Conservation (phyloP, 2,888 invertebrate species). For the Rhagophthalmus giganteus region DNA sequence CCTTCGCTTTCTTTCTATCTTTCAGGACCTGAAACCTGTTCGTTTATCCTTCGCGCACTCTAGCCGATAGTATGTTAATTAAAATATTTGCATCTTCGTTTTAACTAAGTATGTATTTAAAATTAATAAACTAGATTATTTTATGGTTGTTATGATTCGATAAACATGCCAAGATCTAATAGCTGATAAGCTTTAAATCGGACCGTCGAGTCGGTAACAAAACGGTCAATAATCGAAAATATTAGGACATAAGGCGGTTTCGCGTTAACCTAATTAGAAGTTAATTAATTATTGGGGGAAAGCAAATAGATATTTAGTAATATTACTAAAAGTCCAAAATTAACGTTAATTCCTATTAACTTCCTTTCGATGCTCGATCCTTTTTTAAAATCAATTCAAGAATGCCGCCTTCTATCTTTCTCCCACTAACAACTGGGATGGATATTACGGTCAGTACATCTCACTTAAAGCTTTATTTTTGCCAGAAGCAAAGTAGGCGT, state of each 20-base stretch:
- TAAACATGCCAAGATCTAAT: too few relatives aligned
- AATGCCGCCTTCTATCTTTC: slow-evolving; percentile 10
- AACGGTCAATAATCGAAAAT: too few relatives aligned
- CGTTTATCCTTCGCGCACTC: slow-evolving; percentile 34
- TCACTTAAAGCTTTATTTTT: slow-evolving; percentile 45
- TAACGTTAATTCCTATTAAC: slow-evolving; percentile 7
- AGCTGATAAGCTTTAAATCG: too few relatives aligned
- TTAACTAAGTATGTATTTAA: not conserved
- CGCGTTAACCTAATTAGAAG: too few relatives aligned
- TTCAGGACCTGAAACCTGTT: slow-evolving; percentile 30
- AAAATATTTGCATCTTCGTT: not conserved
- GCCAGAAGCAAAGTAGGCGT: slow-evolving; percentile 49
- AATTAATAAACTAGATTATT: not conserved
- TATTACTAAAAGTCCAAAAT: not conserved
- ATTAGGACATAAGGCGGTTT: too few relatives aligned
- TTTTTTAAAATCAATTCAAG: slow-evolving; percentile 32
- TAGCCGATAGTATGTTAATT: not conserved
- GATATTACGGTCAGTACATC: slow-evolving; percentile 37
- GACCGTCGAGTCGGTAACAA: too few relatives aligned
- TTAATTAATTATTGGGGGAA: not conserved
- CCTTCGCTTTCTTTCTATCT: slow-evolving; percentile 33
- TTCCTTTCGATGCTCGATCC: slow-evolving; percentile 17
- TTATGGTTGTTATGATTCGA: too few relatives aligned
- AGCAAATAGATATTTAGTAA: not conserved
- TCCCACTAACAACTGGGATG: slow-evolving; percentile 9